phyloP scores from a whole-genome alignment of 2,113 vertebrate genomes.

The Turdus rufiventris region DNA sequence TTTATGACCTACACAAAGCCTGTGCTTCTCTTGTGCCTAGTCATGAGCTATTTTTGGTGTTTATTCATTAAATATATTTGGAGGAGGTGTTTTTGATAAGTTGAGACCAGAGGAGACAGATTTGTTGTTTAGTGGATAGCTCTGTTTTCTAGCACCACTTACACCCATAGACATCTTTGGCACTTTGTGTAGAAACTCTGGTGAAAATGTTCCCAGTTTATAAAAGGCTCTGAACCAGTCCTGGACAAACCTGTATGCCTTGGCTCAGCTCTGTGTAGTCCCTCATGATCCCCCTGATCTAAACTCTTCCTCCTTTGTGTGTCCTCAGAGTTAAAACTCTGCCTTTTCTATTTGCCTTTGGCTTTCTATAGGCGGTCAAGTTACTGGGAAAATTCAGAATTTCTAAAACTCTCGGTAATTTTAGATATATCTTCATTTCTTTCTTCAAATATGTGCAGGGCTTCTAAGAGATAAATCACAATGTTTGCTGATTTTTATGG shows the following conservation, averaged over 20 bases:
- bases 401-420: not conserved
- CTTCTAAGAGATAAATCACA: not conserved
- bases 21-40: not conserved
- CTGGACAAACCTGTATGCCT: not conserved
- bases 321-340: not conserved
- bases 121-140: not conserved
- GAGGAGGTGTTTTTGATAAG: not conserved
- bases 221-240: not conserved
- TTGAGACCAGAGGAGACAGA: rapidly evolving
- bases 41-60: not conserved
- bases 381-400: not conserved
- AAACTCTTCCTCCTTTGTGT: not conserved
- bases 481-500: not conserved
- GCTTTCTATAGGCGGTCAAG: not conserved
- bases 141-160: not conserved
- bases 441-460: not conserved
- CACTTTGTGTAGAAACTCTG: not conserved
- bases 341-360: not conserved
- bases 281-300: not conserved
- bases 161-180: not conserved
- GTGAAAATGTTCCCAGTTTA: not conserved
- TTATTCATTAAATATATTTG: not conserved
- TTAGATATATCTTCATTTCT: not conserved
- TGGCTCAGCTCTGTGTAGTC: not conserved
- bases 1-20: not conserved